phyloP scores from a whole-genome alignment of 64 coral and sea anemone genomes.

The Actinia equina region DNA sequence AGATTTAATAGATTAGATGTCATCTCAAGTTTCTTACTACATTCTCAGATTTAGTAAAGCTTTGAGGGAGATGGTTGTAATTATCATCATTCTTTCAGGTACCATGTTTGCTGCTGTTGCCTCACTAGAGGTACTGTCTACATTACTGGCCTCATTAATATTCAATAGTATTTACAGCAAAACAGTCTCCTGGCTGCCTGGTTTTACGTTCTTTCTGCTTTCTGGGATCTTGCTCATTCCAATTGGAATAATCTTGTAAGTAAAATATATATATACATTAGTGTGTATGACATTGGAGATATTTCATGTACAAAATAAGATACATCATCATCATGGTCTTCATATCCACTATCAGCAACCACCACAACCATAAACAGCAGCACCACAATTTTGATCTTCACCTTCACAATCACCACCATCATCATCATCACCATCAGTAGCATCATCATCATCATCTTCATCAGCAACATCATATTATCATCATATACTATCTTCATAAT shows the following conservation, averaged over 20 bases:
- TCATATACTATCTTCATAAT: too few relatives aligned
- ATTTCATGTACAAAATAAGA: too few relatives aligned
- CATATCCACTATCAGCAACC: too few relatives aligned
- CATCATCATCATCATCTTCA: too few relatives aligned
- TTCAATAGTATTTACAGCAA: constrained; percentile 77
- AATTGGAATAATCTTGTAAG: constrained; percentile 59
- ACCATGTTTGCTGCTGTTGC: constrained; percentile 76
- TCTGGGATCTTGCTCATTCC: constrained; percentile 55
- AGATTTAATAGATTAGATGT: too few relatives aligned
- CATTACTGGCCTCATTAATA: constrained; percentile 69
- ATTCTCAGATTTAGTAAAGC: too few relatives aligned
- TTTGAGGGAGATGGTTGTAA: too few relatives aligned
- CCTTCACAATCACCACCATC: neutral
- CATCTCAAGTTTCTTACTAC: too few relatives aligned
- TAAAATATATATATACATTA: neutral
- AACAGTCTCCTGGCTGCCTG: constrained; percentile 67
- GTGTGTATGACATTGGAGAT: too few relatives aligned
- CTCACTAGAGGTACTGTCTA: constrained; percentile 66
- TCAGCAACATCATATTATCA: neutral
- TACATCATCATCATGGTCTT: too few relatives aligned
- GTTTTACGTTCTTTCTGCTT: constrained; percentile 68
- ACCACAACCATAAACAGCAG: too few relatives aligned
- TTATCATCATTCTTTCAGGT: constrained; percentile 34
- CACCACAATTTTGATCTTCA: neutral
- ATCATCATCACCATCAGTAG: neutral